phyloP scores from a whole-genome alignment of 2,888 invertebrate species.

The Drosophila peninsularis region DNA sequence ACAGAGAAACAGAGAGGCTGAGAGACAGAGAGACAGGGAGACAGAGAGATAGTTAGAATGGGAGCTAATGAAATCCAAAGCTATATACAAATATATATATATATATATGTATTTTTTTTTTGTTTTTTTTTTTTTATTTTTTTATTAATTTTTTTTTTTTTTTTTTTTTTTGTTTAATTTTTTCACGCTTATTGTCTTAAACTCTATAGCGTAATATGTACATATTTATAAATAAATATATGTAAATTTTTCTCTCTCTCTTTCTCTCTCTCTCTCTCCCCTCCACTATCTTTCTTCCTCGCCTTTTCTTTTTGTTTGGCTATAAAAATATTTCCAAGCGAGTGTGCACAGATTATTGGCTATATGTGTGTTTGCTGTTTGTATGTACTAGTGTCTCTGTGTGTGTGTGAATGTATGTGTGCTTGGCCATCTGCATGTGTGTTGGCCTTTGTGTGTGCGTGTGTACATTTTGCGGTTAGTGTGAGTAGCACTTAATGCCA shows the following conservation, averaged over 20 bases:
- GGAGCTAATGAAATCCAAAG: too few species aligned
- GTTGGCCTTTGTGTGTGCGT: neutral
- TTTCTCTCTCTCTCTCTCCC: too few species aligned
- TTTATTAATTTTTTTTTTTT: too few species aligned
- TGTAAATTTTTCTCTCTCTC: neutral
- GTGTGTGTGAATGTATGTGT: neutral
- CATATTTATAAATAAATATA: neutral
- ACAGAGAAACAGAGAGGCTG: too few species aligned
- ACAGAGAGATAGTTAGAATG: too few species aligned
- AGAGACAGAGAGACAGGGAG: too few species aligned
- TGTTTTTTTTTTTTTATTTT: too few species aligned
- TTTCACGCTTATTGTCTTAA: too few species aligned
- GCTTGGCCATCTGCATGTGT: neutral
- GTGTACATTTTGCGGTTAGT: neutral
- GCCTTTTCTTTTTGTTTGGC: neutral
- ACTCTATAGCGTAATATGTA: too few species aligned
- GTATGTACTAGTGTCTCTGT: neutral
- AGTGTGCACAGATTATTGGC: neutral
- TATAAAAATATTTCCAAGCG: neutral
- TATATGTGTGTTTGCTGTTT: neutral
- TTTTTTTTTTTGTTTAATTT: too few species aligned
- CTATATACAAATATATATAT: neutral
- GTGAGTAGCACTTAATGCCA: constrained; percentile 39
- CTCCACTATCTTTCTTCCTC: too few species aligned
- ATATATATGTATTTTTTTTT: too few species aligned